Conservation (phyloP, 2,797 vertebrate species). For the Poecilia picta region DNA sequence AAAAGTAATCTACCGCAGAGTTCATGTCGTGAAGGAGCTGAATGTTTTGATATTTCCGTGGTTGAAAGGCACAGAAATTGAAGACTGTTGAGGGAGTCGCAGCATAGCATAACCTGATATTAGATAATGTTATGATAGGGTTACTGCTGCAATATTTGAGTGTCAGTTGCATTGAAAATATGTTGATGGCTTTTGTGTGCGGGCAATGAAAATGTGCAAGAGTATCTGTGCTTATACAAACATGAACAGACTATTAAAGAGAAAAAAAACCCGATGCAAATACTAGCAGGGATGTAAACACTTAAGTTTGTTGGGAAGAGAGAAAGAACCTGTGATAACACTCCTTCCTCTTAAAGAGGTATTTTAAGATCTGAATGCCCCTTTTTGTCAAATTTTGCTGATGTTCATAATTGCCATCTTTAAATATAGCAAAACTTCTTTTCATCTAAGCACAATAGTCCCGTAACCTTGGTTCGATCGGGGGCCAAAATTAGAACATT, state of each 20-base stretch:
- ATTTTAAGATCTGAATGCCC: no score
- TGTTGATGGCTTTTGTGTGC: background rate
- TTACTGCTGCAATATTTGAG: background rate
- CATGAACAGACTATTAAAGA: background rate
- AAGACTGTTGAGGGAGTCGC: background rate
- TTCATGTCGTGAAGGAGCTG: background rate
- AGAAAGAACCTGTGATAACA: background rate
- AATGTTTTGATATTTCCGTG: background rate
- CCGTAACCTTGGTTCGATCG: no score
- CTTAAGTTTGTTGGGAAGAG: background rate
- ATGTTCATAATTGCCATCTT: background rate
- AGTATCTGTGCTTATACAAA: background rate
- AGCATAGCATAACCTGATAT: background rate
- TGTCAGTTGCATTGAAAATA: background rate
- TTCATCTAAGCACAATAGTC: background rate
- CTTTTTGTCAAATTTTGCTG: background rate
- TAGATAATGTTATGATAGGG: background rate
- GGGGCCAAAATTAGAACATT: no score
- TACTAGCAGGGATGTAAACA: background rate
- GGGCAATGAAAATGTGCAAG: background rate
- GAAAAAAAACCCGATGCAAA: no score
- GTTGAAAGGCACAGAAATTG: background rate
- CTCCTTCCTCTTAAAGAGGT: background rate
- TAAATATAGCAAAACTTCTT: background rate
- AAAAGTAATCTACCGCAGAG: background rate